Evolutionary conservation across 2,113 vertebrate genomes (phyloP), one percentile per base, ranked within the genome.

Genomic region (Sardina pilchardus): DNA sequence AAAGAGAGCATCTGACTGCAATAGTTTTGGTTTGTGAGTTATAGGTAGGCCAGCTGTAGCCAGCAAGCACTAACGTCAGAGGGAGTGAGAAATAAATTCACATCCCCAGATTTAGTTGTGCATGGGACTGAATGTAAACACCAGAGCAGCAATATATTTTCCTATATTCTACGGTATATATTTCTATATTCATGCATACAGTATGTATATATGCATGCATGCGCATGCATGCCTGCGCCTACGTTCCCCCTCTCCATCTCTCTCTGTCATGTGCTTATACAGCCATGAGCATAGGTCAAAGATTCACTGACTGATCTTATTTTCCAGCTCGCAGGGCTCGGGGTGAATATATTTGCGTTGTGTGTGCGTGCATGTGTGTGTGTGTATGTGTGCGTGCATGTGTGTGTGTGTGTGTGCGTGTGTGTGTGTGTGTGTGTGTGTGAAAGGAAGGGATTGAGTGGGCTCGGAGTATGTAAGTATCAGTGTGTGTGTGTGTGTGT

Each of bases 261-360:
- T 90, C 53, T 78, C 30, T 78, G 71, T 78, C 71, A 78, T 34
- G 63, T 71, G 71, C 30, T 36, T 85, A 67, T 89, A 91, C 89
- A 92, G 90, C 90, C 91, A 90, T 81, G 84, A 91, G 90, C 92
- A 43, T 82, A 92, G 93, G 93, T 95, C 94, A 93, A 87, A 93
- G 91, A 88, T 89, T 92, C 86, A 89, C 93, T 93, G 89, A 91
- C 92, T 93, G 93, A 94, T 94, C 91, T 93, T 91, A 93, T 95
- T 95, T 94, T 93, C 91, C 90, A 93, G 90, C 90, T 93, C 89
- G 42, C 86, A 91, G 91, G 89, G 90, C 90, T 93, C 88, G 63
- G 81, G 88, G 87, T 88, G 91, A 93, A 94, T 94, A 92, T 84
- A 93, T 94, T 94, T 92, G 71, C 88, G 91, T 88, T 44, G 84